Evolutionary conservation across 2,888 invertebrate species (phyloP), one percentile per base, ranked within the genome.

Genomic region (Caradrina clavipalpis): DNA sequence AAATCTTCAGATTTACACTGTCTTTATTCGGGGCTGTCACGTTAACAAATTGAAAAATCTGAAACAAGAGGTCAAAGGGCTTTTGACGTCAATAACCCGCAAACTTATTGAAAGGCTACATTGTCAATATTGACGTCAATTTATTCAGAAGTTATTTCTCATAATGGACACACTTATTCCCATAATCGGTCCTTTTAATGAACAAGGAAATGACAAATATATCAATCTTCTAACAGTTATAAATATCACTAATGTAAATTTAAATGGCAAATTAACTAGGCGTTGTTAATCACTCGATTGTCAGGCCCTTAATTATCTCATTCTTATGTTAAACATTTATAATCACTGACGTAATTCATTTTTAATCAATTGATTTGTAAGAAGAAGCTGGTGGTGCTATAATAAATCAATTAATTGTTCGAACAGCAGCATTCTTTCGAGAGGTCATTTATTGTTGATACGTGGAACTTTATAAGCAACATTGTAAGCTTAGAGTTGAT

Each of bases 361-460:
- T 76, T 53, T 76, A 65, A 73, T 79, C 72, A 76, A 81, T 81
- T 74, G 77, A 80, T 68, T 80, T 71, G 57, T 77, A 78, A 80
- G 66, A 42, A 69, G 65, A 81, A 73, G 78, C 69, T 80, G 75
- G 81, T 76, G 78, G 74, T 73, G 78, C 71, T 75, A 84, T 88
- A 86, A 86, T 88, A 86, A 87, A 86, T 86, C 87, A 89, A 90
- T 91, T 89, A 89, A 87, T 86, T 83, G 81, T 83, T 84, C 81
- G 88, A 86, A 89, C 85, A 87, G 83, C 13, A 55, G 82, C 86
- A 86, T 90, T 89, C 85, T 81, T 82, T 69, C 39, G 76, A 88
- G 87, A 94, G 93, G 93, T 92, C 93, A 82, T 81, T 76, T 75
- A 91, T 93, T 93, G 91, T 93, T 86, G 22, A n/a, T 64, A 67